Evolutionary conservation across 2,888 invertebrate species (phyloP).

Genomic region (Coleophora deauratella): DNA sequence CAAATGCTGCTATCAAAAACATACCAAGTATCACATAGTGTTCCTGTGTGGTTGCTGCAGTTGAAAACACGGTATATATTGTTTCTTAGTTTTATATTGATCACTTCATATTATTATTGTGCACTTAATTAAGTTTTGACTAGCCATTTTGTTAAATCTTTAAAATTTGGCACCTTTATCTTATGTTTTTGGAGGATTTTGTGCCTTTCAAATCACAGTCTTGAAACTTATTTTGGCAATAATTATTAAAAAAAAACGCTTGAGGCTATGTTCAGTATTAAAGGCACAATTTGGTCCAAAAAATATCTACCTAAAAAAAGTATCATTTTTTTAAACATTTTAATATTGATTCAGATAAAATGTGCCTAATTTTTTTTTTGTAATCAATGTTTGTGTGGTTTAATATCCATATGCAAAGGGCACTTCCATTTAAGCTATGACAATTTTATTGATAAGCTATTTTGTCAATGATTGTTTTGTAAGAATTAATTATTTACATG

Average conservation of each 20-base stretch:
- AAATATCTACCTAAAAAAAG: not conserved
- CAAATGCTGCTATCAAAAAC: slow-evolving; percentile 22
- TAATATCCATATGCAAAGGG: slow-evolving; percentile 8
- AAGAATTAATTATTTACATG: slow-evolving; percentile 47
- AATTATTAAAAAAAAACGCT: not conserved
- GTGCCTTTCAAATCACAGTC: not conserved
- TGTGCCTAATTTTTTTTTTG: slow-evolving; percentile 14
- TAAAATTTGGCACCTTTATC: slow-evolving; percentile 17
- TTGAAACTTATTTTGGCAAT: not conserved
- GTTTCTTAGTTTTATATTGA: slow-evolving; percentile 48
- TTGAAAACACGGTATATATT: slow-evolving; percentile 25
- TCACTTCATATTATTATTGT: slow-evolving; percentile 35
- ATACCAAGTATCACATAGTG: slow-evolving; percentile 37
- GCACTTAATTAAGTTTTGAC: slow-evolving; percentile 54
- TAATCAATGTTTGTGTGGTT: too few relatives aligned
- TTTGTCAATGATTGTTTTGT: slow-evolving; percentile 46
- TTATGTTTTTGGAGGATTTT: not conserved
- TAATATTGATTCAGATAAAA: slow-evolving; percentile 5
- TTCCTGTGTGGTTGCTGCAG: slow-evolving; percentile 23
- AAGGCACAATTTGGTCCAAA: slow-evolving; percentile 24
- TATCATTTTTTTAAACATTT: not conserved
- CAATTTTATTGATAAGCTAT: slow-evolving; percentile 35
- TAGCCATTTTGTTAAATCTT: slow-evolving; percentile 33
- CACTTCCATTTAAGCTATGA: slow-evolving; percentile 35
- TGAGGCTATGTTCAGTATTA: slow-evolving; percentile 42